Evolutionary conservation across 30 jellyfish, hydroid and myxozoan genomes (phyloP).

Genomic region (Turritopsis dohrnii): DNA sequence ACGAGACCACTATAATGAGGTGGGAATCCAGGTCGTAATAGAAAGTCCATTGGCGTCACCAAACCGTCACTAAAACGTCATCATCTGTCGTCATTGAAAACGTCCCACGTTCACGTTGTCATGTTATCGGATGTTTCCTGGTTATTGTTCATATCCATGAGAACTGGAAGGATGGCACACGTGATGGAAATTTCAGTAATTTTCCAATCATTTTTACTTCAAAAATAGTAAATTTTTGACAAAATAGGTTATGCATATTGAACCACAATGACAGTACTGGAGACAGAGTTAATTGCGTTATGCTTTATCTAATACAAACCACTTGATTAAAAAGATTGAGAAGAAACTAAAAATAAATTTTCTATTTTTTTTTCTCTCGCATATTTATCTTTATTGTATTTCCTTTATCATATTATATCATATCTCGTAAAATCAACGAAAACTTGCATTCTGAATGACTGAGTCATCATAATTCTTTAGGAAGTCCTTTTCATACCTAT

Average conservation of each 20-base stretch:
- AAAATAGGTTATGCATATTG: not conserved
- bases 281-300: not conserved
- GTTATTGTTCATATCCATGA: not conserved
- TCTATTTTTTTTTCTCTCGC: not conserved
- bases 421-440: too few relatives aligned
- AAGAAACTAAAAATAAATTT: not conserved
- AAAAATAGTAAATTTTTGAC: too few relatives aligned
- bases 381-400: too few relatives aligned
- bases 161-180: not conserved
- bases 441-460: not conserved
- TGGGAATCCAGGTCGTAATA: not conserved
- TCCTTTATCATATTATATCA: too few relatives aligned
- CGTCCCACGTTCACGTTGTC: too few relatives aligned
- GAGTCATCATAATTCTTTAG: not conserved
- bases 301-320: not conserved
- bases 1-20: not conserved
- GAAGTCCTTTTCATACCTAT: not conserved
- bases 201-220: not conserved
- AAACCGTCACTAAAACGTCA: not conserved
- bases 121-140: not conserved
- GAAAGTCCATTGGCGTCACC: not conserved
- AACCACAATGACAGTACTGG: not conserved
- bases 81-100: too few relatives aligned
- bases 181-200: not conserved
- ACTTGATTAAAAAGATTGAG: not conserved